Base-by-base conservation (phyloP, 2,113 vertebrate genomes). In the Mesitornis unicolor region DNA sequence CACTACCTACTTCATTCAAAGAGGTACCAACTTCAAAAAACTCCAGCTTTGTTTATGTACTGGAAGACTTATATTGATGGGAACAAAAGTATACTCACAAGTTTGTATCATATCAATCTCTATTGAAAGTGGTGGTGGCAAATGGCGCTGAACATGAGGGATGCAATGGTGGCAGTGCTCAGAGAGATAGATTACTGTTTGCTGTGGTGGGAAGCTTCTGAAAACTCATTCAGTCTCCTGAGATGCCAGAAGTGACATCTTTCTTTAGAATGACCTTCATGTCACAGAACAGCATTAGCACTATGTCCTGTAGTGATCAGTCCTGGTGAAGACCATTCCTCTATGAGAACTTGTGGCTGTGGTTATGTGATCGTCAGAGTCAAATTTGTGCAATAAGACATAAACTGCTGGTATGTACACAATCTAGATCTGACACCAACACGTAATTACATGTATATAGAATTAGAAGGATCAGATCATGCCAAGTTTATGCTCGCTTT, bases 341-440 rank as follows among this genome's bases (percentile, higher is more conserved):
- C 59, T 18, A 21, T 13, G 35, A 85, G 59, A 81, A 77, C 20
- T 65, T 22, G 7, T 24, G n/a, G 54, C 73, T 69, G 48, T 0
- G 0, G 38, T 60, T 81, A 11, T 25, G 31, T 1, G 0, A 65
- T 38, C 7, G 1, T 47, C 68, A 64, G 21, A 2, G 2, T 53
- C 26, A 73, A 59, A 47, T 38, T 11, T 57, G 48, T 69, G 64
- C 53, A 35, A 7, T 29, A 38, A 68, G 29, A 88, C 29, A 67
- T 21, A 88, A 88, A 60, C 29, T 1, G 0, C 35, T 36, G 35
- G 31, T 69, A 40, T 11, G 13, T 45, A n/a, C 19, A 54, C 47
- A 79, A 38, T 71, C 43, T 76, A 36, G n/a, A 51, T 53, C 40
- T n/a, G 53, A 69, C 36, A 51, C 31, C 45, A 76, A 60, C 9